Evolutionary conservation across 1,140 invertebrate genomes (phyloP), one percentile per base, ranked within the genome.

Genomic region (Colletes gigas): DNA sequence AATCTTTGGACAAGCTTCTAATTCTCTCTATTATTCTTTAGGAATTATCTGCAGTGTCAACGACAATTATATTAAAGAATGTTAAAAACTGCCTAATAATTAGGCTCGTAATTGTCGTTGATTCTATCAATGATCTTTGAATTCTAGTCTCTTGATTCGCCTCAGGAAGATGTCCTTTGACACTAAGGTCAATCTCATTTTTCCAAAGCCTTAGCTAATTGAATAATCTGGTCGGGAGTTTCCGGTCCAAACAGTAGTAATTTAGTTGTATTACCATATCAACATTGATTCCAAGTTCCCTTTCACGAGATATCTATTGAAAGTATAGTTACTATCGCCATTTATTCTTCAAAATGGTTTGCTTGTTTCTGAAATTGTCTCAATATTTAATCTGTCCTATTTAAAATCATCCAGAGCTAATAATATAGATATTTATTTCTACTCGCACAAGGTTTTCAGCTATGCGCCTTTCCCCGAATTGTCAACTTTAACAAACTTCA

Each of bases 401-500:
- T 63, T 44, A 14, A 62, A 47, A 30, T 47, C 41, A 60, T 30
- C 19, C 15, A 60, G 15, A 60, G 47, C 15, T n/a, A 60, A 60
- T 4, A 44, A 47, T 70, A 70, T 55, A 17, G 30, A 44, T 63
- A 30, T 30, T 30, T 30, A 30, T 30, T 30, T 63, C 72, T 59
- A 59, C 63, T 59, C 72, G 63, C 62, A 12, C 17, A 15, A 74
- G 7, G 10, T 63, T 74, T 41, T 63, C 44, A 47, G 21, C 9
- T 21, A 15, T 72, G 7, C 44, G 17, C 30, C 14, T 0, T 68
- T 21, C 15, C 15, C 19, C 21, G 44, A 50, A 68, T 69, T 69
- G 6, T 14, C 44, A 1, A 12, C 12, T 9, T 41, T 15, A 12
- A 12, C 4, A 17, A 69, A 55, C 14, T 69, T 14, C 19, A 39